Evolutionary conservation across 2,797 vertebrate species (phyloP).

Genomic region (Lagocephalus sceleratus): DNA sequence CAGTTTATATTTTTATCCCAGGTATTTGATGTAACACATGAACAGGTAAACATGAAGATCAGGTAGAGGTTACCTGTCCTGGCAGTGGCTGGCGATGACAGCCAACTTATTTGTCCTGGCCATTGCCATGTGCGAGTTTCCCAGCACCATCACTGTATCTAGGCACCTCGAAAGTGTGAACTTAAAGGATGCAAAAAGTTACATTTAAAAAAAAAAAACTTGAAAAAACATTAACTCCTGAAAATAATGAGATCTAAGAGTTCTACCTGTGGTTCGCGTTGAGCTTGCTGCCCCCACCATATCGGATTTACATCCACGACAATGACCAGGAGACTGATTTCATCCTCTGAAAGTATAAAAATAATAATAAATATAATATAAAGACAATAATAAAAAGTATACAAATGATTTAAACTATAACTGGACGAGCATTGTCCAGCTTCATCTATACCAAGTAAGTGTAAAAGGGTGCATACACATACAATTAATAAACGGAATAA

Average conservation of each 20-base stretch:
- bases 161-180: constrained; percentile 92
- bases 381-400: no score
- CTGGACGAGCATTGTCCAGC: no score
- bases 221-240: not conserved
- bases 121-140: constrained; percentile 92
- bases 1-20: no score
- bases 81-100: constrained; percentile 91
- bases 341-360: constrained; percentile 81
- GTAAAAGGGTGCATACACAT: no score
- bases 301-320: constrained; percentile 92
- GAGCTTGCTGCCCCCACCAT: constrained; percentile 94
- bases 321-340: constrained; percentile 86
- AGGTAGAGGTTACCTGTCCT: constrained; percentile 83
- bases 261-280: constrained; percentile 83
- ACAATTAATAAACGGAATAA: not conserved
- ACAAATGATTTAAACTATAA: no score
- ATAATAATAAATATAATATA: no score
- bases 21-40: no score
- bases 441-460: no score
- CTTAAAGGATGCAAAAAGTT: constrained; percentile 53
- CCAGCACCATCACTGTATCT: constrained; percentile 90
- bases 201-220: not conserved
- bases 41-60: no score
- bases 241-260: not conserved
- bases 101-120: constrained; percentile 87